Evolutionary conservation across 2,113 vertebrate species (phyloP).

Genomic region (Fukomys damarensis): DNA sequence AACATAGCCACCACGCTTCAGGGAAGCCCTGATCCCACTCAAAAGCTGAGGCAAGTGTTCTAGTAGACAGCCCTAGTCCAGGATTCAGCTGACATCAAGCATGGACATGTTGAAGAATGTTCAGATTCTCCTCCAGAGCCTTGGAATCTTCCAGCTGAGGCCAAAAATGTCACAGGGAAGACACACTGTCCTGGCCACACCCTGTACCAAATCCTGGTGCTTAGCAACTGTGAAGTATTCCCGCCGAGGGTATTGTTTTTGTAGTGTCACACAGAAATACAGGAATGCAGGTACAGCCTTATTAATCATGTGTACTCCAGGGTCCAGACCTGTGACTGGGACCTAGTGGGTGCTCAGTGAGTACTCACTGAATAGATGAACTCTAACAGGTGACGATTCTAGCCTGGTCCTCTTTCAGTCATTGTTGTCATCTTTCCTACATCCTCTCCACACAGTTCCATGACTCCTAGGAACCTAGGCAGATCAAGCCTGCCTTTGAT

Average conservation of each 20-base stretch:
- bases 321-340: background rate
- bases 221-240: background rate
- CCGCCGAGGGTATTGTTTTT: background rate
- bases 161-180: background rate
- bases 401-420: background rate
- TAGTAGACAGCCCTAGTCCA: background rate
- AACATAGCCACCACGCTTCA: too few species aligned
- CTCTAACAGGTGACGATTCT: background rate
- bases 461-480: background rate
- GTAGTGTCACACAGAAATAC: background rate
- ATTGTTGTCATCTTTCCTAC: background rate
- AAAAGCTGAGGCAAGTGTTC: background rate
- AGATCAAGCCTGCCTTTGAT: background rate
- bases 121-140: background rate
- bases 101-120: accelerated
- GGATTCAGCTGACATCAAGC: background rate
- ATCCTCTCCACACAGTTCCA: background rate
- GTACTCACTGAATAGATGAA: background rate
- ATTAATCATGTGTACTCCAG: background rate
- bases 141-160: background rate
- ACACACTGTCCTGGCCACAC: background rate
- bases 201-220: background rate
- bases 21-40: background rate
- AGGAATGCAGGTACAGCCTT: too few species aligned
- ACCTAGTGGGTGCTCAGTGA: background rate